Evolutionary conservation across 1,140 invertebrate genomes (phyloP), one percentile per base, ranked within the genome.

Genomic region (Neotoxoptera formosana): DNA sequence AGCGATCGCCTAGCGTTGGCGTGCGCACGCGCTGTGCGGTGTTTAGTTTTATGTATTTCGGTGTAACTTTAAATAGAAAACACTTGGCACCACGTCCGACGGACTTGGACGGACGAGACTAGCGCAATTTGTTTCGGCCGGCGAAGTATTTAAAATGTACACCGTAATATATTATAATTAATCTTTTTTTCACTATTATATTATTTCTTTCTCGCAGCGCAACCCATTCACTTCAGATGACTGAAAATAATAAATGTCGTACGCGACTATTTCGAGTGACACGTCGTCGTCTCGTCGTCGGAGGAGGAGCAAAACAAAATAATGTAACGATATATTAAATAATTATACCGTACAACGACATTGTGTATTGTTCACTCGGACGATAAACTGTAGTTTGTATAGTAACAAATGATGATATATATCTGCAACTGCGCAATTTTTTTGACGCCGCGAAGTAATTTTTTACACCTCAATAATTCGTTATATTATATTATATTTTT

Each of bases 31-130:
- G 86, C 7, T 1, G 17, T n/a, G 17, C 20, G 9, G 88, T 41
- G 76, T 83, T 93, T 86, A 93, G 81, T 93, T 93, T 93, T 93
- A 93, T 86, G 91, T 86, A 86, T 93, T 93, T 93, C 48, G 81
- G 47, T 86, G 91, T 86, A 53, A 93, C 81, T 93, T 93, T 93
- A 93, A 93, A 93, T 93, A 93, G 91, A 93, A 92, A 93, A 86
- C 91, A 56, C 91, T 93, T 93, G 91, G 91, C 81, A 86, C 81
- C 21, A 34, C 17, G 51, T 93, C 25, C 76, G 36, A 76, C 91
- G 81, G 48, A n/a, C 51, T 86, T 51, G 91, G n/a, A 81, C 67
- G 67, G 53, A n/a, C 56, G 53, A 67, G 89, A 67, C 81, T n/a
- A 36, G 34, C 91, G 76, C 81, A 84, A 93, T 93, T 93, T 93